Evolutionary conservation across 2,888 invertebrate species (phyloP).

Genomic region (Platypus cylindrus): DNA sequence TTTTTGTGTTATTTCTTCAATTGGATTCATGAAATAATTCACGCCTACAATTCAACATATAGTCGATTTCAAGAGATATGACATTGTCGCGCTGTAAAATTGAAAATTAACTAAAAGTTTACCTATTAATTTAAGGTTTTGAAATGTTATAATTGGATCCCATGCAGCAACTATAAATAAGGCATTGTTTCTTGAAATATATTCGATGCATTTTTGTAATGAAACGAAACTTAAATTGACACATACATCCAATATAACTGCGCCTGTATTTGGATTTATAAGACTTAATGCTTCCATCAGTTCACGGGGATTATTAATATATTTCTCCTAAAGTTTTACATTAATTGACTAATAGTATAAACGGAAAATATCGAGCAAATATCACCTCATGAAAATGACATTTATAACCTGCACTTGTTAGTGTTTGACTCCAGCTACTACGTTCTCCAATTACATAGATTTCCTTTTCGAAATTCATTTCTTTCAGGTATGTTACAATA

Average conservation of each 20-base stretch:
- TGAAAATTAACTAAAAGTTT: neutral
- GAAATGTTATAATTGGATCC: conserved; percentile 8
- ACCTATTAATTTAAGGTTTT: conserved; percentile 8
- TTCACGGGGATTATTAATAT: neutral
- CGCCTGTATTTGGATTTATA: conserved; percentile 9
- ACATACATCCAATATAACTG: conserved; percentile 11
- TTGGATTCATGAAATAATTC: conserved; percentile 3
- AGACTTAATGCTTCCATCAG: conserved; percentile 1
- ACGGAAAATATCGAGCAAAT: neutral
- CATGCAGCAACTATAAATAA: conserved; percentile 8
- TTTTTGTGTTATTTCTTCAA: conserved; percentile 12
- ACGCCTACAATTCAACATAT: conserved; percentile 3
- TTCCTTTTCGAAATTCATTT: conserved; percentile 12
- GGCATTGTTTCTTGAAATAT: conserved; percentile 10
- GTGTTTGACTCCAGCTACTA: too few species aligned
- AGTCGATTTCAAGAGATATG: neutral
- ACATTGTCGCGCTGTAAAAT: neutral
- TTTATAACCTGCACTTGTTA: neutral
- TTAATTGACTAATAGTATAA: neutral
- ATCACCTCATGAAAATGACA: neutral
- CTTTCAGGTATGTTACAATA: conserved; percentile 10
- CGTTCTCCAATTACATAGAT: conserved; percentile 10
- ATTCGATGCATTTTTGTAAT: conserved; percentile 11
- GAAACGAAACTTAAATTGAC: conserved; percentile 6
- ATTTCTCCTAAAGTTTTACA: neutral